Conservation (phyloP, 1,140 invertebrate species). For the Polypedilum pembai region DNA sequence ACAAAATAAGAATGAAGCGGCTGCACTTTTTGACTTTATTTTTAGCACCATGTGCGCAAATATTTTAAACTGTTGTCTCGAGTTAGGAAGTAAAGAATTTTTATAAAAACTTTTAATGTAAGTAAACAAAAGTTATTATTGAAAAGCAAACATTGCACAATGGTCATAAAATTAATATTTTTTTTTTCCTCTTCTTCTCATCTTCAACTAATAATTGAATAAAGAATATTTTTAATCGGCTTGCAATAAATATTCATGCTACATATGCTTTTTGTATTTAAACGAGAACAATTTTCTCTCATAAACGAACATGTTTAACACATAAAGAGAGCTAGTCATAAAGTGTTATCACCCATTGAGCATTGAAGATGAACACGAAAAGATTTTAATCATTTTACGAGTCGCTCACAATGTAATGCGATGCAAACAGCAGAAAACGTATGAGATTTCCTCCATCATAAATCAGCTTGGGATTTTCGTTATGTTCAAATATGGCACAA, state of each 20-base stretch:
- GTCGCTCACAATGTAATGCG: neutral
- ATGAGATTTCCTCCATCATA: neutral
- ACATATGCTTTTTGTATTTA: constrained; percentile 20
- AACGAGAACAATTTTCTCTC: neutral
- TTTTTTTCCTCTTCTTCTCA: neutral
- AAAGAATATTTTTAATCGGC: neutral
- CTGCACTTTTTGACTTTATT: constrained; percentile 18
- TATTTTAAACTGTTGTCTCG: no score
- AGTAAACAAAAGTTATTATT: no score
- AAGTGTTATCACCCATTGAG: constrained; percentile 5
- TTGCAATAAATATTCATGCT: neutral
- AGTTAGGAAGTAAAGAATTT: no score
- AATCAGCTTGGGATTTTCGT: neutral
- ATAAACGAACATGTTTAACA: constrained; percentile 9
- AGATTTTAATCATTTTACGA: constrained; percentile 14
- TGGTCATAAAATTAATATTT: neutral
- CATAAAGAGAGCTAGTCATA: neutral
- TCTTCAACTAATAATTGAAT: neutral
- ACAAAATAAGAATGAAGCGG: neutral
- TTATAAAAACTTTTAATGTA: no score
- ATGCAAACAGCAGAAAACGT: neutral
- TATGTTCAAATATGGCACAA: neutral
- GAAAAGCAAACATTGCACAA: constrained; percentile 6
- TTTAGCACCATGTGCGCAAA: neutral
- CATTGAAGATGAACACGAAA: neutral